Evolutionary conservation across 92 coral and sea anemone species (phyloP).

Genomic region (Scolanthus callimorphus): DNA sequence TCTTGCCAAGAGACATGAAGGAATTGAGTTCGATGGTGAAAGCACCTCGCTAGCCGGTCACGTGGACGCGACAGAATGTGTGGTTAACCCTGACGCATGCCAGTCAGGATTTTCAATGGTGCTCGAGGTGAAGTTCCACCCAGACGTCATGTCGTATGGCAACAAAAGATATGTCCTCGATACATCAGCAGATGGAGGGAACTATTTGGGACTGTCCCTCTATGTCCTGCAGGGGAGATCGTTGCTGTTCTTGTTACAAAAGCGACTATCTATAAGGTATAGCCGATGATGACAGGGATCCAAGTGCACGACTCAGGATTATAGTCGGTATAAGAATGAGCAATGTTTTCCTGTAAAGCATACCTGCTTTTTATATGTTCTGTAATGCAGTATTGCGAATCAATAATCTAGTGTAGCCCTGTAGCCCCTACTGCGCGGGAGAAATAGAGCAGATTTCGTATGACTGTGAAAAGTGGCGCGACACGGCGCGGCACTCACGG

Average conservation of each 20-base stretch:
- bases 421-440: no score
- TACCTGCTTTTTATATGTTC: no score
- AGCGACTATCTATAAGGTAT: constrained; percentile 76
- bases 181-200: constrained; percentile 75
- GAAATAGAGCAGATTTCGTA: no score
- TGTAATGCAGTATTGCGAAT: no score
- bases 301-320: no score
- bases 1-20: constrained; percentile 30
- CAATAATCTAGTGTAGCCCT: no score
- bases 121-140: constrained; percentile 54
- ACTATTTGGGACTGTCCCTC: constrained; percentile 73
- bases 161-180: constrained; percentile 75
- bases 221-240: constrained; percentile 65
- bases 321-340: no score
- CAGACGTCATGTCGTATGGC: constrained; percentile 29
- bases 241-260: constrained; percentile 59
- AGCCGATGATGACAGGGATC: no score
- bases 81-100: constrained; percentile 66
- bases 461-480: no score
- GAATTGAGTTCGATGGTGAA: constrained; percentile 66
- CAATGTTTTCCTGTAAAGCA: no score
- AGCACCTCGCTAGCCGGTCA: constrained; percentile 57
- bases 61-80: constrained; percentile 50
- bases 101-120: constrained; percentile 77
- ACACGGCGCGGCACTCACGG: no score